phyloP scores from a whole-genome alignment of 2,888 invertebrate species.

The Dusona sp. region DNA sequence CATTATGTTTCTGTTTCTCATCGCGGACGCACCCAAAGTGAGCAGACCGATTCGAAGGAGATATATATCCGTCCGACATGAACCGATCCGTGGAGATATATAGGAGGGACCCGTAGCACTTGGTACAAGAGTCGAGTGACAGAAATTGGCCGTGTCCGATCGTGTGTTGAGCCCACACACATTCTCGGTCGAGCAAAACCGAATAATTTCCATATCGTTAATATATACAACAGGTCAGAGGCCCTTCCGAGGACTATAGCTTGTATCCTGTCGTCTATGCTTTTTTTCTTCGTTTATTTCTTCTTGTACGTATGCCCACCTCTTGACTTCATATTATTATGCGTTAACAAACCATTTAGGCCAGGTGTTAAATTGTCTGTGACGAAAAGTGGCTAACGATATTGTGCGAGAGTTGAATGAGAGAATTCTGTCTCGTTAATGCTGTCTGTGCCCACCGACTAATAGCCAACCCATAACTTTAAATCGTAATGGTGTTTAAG shows the following conservation, averaged over 20 bases:
- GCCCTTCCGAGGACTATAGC: slow-evolving; percentile 69
- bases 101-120: slow-evolving; percentile 50
- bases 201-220: slow-evolving; percentile 82
- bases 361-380: slow-evolving; percentile 85
- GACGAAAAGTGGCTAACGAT: slow-evolving; percentile 79
- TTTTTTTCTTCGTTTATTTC: not conserved
- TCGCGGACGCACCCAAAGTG: slow-evolving; percentile 70
- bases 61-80: slow-evolving; percentile 70
- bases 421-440: slow-evolving; percentile 11
- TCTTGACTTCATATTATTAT: slow-evolving; percentile 76
- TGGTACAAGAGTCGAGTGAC: slow-evolving; percentile 73
- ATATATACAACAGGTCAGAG: slow-evolving; percentile 71
- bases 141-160: slow-evolving; percentile 83
- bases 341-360: slow-evolving; percentile 83
- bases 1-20: slow-evolving; percentile 65
- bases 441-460: slow-evolving; percentile 5
- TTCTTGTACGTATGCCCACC: slow-evolving; percentile 40
- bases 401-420: slow-evolving; percentile 65
- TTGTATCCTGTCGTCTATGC: slow-evolving; percentile 80
- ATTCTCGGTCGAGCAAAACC: slow-evolving; percentile 59
- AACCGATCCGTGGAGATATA: slow-evolving; percentile 70
- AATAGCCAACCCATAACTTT: slow-evolving; percentile 31
- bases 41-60: slow-evolving; percentile 67
- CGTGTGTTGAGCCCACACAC: slow-evolving; percentile 69
- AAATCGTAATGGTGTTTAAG: not conserved